Conservation (phyloP, 1,140 invertebrate genomes). For the Drosophila eugracilis region DNA sequence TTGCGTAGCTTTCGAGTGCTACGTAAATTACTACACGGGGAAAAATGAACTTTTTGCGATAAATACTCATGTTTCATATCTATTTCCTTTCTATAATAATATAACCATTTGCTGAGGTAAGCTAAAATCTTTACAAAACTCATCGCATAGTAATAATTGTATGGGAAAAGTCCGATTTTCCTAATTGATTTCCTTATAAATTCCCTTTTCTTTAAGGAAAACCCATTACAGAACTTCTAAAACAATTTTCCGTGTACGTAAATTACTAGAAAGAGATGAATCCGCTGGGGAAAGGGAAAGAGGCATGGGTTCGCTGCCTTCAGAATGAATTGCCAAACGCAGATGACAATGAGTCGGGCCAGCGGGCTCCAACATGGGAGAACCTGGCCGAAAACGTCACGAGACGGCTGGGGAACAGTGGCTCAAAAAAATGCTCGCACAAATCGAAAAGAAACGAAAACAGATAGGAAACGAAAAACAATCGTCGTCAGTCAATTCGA, state of each 20-base stretch:
- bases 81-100: too few relatives aligned
- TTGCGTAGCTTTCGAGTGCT: conserved; percentile 8
- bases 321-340: conserved; percentile 67
- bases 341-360: conserved; percentile 68
- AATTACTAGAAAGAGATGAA: conserved; percentile 38
- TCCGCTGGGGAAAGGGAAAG: neutral
- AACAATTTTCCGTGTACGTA: conserved; percentile 33
- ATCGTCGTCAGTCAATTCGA: conserved; percentile 80
- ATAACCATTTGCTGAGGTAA: too few relatives aligned
- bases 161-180: too few relatives aligned
- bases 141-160: too few relatives aligned
- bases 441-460: conserved; percentile 31
- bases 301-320: neutral
- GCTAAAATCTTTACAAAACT: too few relatives aligned
- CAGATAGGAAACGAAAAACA: conserved; percentile 28
- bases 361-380: conserved; percentile 8
- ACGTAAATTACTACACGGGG: conserved; percentile 7
- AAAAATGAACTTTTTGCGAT: too few relatives aligned
- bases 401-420: conserved; percentile 21
- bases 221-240: too few relatives aligned
- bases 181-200: too few relatives aligned
- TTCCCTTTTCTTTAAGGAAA: too few relatives aligned
- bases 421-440: conserved; percentile 42
- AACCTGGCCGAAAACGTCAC: conserved; percentile 35
- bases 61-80: too few relatives aligned